Evolutionary conservation across 1,140 invertebrate genomes (phyloP).

Genomic region (Hetaerina americana): DNA sequence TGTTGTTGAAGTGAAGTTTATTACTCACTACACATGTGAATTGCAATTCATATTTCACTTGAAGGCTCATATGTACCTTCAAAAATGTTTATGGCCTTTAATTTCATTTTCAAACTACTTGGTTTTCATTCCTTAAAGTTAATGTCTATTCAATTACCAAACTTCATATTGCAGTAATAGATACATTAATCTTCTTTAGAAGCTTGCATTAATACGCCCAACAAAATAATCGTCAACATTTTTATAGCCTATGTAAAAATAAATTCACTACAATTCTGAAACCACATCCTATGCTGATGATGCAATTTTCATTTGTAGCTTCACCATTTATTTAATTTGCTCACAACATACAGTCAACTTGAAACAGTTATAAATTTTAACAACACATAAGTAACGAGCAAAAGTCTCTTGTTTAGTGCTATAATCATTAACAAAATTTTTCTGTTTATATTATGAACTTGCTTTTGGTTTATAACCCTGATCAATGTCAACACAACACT

Average conservation of each 20-base stretch:
- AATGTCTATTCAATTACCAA: no score
- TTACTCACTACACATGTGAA: background rate
- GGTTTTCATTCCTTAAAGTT: no score
- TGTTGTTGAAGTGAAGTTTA: background rate
- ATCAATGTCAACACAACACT: background rate
- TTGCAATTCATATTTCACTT: background rate
- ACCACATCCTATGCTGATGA: background rate
- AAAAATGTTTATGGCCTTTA: background rate
- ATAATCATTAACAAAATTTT: no score
- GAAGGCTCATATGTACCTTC: background rate
- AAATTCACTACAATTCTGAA: background rate
- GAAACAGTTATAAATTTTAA: background rate
- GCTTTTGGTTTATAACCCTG: no score
- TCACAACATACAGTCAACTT: background rate
- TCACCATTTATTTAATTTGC: background rate
- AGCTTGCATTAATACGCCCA: background rate
- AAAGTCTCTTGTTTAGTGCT: no score
- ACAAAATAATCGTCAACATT: background rate
- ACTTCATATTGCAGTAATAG: no score
- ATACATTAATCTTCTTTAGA: background rate
- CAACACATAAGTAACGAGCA: background rate
- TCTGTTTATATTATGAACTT: no score
- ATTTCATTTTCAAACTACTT: no score
- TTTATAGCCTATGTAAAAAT: background rate
- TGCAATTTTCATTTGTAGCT: background rate